phyloP scores from a whole-genome alignment of 1,140 invertebrate species.

The Pogonomyrmex californicus region DNA sequence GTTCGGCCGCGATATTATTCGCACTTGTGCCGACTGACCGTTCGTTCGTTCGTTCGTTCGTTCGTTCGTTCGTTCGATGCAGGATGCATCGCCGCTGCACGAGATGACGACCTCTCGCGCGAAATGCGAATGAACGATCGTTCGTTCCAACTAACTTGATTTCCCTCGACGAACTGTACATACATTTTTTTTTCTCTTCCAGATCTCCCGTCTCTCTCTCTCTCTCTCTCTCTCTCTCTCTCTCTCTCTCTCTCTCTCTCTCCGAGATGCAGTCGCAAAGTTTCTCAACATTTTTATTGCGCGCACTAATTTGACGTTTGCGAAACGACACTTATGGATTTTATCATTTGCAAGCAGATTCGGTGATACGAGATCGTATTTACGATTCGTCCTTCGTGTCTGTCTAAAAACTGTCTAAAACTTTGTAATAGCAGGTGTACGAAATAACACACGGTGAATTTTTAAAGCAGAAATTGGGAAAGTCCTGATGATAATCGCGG shows the following conservation, averaged over 20 bases:
- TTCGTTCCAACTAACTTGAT: constrained; percentile 70
- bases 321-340: background rate
- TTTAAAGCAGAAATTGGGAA: constrained; percentile 5
- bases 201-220: no score
- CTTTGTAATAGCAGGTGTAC: background rate
- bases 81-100: background rate
- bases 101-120: constrained; percentile 63
- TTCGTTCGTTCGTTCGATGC: background rate
- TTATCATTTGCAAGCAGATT: background rate
- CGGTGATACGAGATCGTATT: background rate
- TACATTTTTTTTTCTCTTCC: constrained; percentile 6
- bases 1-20: constrained; percentile 81
- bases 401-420: background rate
- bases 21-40: constrained; percentile 47
- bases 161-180: constrained; percentile 57
- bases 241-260: no score
- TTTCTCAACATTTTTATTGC: background rate
- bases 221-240: no score
- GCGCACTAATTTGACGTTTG: constrained; percentile 40
- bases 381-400: background rate
- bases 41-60: constrained; percentile 17
- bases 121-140: constrained; percentile 74
- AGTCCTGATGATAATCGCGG: constrained; percentile 13
- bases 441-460: background rate
- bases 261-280: background rate